Evolutionary conservation across 1,140 invertebrate species (phyloP).

Genomic region (Drosophila ironensis): DNA sequence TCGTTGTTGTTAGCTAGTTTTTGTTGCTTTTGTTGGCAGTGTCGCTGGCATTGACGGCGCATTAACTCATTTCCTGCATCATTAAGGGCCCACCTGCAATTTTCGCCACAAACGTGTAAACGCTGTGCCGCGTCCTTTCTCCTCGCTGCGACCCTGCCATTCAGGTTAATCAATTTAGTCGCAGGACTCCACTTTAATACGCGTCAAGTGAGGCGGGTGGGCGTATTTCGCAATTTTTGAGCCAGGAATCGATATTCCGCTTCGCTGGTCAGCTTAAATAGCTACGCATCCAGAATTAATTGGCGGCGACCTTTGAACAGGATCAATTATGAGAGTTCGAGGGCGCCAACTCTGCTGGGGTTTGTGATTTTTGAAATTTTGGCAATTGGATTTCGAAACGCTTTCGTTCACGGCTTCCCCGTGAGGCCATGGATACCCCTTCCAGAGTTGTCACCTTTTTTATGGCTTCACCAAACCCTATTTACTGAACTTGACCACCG

Average conservation of each 20-base stretch:
- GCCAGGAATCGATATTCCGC: neutral
- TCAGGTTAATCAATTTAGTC: constrained; percentile 42
- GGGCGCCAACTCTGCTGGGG: too few relatives aligned
- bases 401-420: too few relatives aligned
- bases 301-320: too few relatives aligned
- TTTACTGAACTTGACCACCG: constrained; percentile 14
- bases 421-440: too few relatives aligned
- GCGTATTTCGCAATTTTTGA: too few relatives aligned
- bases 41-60: constrained; percentile 54
- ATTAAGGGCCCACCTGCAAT: constrained; percentile 70
- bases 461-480: too few relatives aligned
- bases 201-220: neutral
- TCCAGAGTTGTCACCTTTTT: too few relatives aligned
- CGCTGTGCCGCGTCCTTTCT: neutral
- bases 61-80: constrained; percentile 78
- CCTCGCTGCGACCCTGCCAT: neutral
- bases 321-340: too few relatives aligned
- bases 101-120: constrained; percentile 36
- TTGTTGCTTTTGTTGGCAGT: neutral
- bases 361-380: too few relatives aligned
- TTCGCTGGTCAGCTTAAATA: too few relatives aligned
- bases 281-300: too few relatives aligned
- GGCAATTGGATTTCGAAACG: too few relatives aligned
- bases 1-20: neutral
- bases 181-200: constrained; percentile 7